A percentile compares a stretch with the other conserved stretches of the same genome.
Conservation (phyloP, 1,140 invertebrate species). For the Cotesia vestalis region DNA sequence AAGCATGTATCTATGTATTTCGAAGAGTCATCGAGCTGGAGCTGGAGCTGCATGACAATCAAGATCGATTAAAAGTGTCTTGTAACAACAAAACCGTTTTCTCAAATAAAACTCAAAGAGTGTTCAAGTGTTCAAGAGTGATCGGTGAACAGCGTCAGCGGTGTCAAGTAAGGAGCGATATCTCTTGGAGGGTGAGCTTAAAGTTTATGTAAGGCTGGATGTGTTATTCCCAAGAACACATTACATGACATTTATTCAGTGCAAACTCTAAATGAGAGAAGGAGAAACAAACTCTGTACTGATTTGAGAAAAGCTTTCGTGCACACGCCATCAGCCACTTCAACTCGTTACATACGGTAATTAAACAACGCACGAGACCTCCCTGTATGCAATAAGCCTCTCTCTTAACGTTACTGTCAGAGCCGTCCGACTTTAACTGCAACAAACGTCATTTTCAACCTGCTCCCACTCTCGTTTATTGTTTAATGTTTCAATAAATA, state of each 20-base stretch:
- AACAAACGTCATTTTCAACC: conserved; percentile 35
- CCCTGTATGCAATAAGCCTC: conserved; percentile 43
- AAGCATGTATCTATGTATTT: not conserved
- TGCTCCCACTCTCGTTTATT: conserved; percentile 6
- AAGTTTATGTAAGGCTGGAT: too few species aligned
- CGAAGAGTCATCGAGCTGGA: not conserved
- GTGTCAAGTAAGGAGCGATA: conserved; percentile 49
- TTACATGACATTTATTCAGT: not conserved
- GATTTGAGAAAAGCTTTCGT: conserved; percentile 47
- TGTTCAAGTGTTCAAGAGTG: not conserved
- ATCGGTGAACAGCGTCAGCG: conserved; percentile 47
- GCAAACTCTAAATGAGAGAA: conserved; percentile 30
- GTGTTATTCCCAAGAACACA: too few species aligned
- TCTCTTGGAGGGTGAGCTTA: conserved; percentile 19
- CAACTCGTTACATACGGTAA: conserved; percentile 65
- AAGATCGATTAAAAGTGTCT: conserved; percentile 8
- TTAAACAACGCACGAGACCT: conserved; percentile 64
- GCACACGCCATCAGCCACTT: conserved; percentile 60
- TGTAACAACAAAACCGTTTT: not conserved
- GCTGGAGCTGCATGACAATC: not conserved
- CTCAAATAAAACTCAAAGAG: too few species aligned
- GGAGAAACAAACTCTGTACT: conserved; percentile 31
- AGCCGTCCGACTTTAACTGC: conserved; percentile 37
- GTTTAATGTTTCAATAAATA: too few species aligned
- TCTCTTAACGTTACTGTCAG: conserved; percentile 55